Evolutionary conservation across 35 echinoderm and acorn worm species (phyloP).

Genomic region (Ophiothrix spiculata): DNA sequence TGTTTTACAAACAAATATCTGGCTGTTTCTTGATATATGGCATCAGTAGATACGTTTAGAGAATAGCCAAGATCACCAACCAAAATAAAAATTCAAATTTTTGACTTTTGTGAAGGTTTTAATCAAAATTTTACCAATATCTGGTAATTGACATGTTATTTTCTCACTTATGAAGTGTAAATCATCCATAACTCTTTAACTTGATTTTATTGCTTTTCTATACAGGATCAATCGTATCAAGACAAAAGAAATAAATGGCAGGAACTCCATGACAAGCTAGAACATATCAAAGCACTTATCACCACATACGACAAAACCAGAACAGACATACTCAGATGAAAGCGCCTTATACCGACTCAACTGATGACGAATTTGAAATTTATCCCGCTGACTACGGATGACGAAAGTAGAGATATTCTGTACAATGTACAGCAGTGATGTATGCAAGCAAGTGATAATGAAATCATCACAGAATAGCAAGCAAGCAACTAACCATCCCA

Average conservation of each 20-base stretch:
- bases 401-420: not conserved
- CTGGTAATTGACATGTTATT: too few relatives aligned
- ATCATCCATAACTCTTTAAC: not conserved
- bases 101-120: too few relatives aligned
- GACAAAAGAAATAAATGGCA: slow-evolving; percentile 34
- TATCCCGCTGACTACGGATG: not conserved
- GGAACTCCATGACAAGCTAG: slow-evolving; percentile 66
- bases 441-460: not conserved
- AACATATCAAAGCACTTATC: slow-evolving; percentile 59
- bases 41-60: too few relatives aligned
- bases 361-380: not conserved
- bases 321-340: not conserved
- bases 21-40: too few relatives aligned
- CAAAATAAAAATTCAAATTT: too few relatives aligned
- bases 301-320: slow-evolving; percentile 53
- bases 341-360: not conserved
- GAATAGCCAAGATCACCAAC: too few relatives aligned
- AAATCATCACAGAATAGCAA: not conserved
- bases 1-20: too few relatives aligned
- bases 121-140: too few relatives aligned
- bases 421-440: not conserved
- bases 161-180: too few relatives aligned
- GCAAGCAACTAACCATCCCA: not conserved
- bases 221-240: slow-evolving; percentile 42
- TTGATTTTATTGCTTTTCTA: not conserved